These are phyloP conservation scores for Myiotriccus ornatus DNA, from an alignment of 2,797 vertebrate species.

Conservation along the genomic window DNA sequence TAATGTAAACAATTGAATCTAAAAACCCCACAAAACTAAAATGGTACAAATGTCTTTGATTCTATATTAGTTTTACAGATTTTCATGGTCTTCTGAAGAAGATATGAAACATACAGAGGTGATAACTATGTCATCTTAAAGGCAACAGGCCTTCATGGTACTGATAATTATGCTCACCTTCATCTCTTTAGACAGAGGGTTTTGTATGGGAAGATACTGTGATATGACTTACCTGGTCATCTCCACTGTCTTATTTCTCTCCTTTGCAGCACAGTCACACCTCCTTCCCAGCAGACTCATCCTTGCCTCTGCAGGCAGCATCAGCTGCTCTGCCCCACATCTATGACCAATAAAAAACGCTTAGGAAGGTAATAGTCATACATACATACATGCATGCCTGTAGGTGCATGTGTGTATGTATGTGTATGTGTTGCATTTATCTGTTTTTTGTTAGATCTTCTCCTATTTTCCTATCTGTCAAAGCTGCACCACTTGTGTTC, in stretches of 20 bases:
- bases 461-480: background rate
- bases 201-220: background rate
- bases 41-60: background rate
- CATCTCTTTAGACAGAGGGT: background rate
- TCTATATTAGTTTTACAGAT: background rate
- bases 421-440: background rate
- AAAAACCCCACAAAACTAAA: background rate
- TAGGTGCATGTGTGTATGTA: accelerated
- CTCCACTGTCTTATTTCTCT: background rate
- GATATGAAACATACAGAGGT: background rate
- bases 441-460: background rate
- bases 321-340: background rate
- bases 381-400: too few relatives aligned
- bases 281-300: background rate
- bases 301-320: background rate
- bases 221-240: background rate
- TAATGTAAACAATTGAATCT: background rate
- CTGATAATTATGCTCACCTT: background rate
- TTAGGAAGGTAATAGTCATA: background rate
- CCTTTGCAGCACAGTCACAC: background rate
- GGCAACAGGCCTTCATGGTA: background rate
- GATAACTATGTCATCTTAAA: background rate
- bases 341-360: background rate
- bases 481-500: background rate
- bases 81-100: background rate